phyloP scores from a whole-genome alignment of 2,888 invertebrate genomes.

The Nephrotoma flavescens region DNA sequence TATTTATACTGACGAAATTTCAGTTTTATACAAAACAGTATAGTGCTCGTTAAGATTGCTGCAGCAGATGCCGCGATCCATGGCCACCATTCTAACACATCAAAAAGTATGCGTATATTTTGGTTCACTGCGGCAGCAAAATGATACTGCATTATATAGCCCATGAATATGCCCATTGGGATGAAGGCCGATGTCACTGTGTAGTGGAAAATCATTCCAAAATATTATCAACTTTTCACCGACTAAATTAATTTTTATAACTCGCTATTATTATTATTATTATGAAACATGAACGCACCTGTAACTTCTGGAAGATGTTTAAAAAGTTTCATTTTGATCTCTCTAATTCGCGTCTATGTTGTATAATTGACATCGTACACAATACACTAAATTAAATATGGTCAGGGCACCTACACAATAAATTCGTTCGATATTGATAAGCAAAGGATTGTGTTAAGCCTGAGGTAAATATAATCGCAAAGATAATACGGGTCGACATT shows the following conservation, averaged over 20 bases:
- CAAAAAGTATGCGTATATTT: neutral
- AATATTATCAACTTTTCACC: too few relatives aligned
- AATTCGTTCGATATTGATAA: too few relatives aligned
- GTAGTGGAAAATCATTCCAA: neutral
- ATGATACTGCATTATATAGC: neutral
- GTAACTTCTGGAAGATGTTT: neutral
- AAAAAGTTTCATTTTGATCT: neutral
- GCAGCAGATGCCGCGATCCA: neutral
- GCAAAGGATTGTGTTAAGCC: too few relatives aligned
- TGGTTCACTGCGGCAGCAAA: neutral
- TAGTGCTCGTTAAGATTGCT: neutral
- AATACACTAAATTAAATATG: too few relatives aligned
- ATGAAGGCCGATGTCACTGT: neutral
- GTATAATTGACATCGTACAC: too few relatives aligned
- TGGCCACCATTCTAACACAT: neutral
- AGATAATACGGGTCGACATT: too few relatives aligned
- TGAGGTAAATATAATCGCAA: too few relatives aligned
- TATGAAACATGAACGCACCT: neutral
- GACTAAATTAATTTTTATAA: too few relatives aligned
- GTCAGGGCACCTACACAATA: too few relatives aligned
- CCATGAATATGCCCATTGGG: neutral
- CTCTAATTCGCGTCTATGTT: too few relatives aligned
- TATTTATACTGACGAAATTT: neutral
- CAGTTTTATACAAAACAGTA: neutral
- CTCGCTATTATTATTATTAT: too few relatives aligned